phyloP scores from a whole-genome alignment of 2,888 invertebrate genomes.

The Vanessa cardui region DNA sequence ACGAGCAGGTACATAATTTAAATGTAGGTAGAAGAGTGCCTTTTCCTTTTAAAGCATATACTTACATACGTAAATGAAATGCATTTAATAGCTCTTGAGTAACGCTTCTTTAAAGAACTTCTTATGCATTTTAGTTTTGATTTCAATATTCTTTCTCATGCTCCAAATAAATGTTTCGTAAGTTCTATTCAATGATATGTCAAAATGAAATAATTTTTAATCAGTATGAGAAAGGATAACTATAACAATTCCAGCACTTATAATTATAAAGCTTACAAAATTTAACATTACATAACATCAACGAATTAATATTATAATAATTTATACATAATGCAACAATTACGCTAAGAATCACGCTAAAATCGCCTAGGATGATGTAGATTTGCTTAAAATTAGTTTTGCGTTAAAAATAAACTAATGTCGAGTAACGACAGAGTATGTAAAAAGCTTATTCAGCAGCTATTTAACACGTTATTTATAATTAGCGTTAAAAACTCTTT shows the following conservation, averaged over 20 bases:
- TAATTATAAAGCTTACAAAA: slow-evolving; percentile 23
- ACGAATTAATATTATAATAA: slow-evolving; percentile 8
- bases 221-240: slow-evolving; percentile 31
- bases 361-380: slow-evolving; percentile 27
- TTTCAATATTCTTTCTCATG: slow-evolving; percentile 39
- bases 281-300: slow-evolving; percentile 20
- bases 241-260: slow-evolving; percentile 22
- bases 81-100: slow-evolving; percentile 46
- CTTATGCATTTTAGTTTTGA: slow-evolving; percentile 31
- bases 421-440: slow-evolving; percentile 13
- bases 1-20: slow-evolving; percentile 76
- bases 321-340: slow-evolving; percentile 23
- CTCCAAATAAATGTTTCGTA: neutral
- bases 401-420: slow-evolving; percentile 13
- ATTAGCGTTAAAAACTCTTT: slow-evolving; percentile 11
- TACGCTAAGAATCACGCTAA: slow-evolving; percentile 35
- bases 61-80: slow-evolving; percentile 39
- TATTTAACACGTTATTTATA: slow-evolving; percentile 22
- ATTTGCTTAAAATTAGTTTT: slow-evolving; percentile 30
- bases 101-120: slow-evolving; percentile 35
- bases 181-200: neutral
- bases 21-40: slow-evolving; percentile 68
- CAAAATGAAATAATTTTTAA: neutral
- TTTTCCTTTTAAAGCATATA: slow-evolving; percentile 51
- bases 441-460: slow-evolving; percentile 22